Base-by-base conservation (phyloP, 2,113 vertebrate species). In the Cariama cristata region DNA sequence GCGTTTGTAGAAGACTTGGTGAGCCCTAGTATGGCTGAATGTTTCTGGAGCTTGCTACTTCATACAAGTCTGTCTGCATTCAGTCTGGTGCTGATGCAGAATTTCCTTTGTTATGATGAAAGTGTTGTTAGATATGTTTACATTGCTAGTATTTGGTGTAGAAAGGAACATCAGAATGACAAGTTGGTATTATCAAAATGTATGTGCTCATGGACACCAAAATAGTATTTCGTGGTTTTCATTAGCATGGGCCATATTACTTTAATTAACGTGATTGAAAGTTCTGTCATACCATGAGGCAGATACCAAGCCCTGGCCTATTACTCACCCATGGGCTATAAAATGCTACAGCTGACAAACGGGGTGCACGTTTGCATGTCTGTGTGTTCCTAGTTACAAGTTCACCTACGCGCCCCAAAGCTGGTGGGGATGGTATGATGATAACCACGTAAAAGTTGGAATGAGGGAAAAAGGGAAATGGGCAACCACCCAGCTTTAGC, bases 221-320 rank as follows among this genome's bases (percentile, higher is more conserved):
- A 98, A 97, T 93, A 96, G 96, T 80, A 94, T 97, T 97, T 96
- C 97, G 96, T 79, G 74, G 91, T 97, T 98, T 98, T 98, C 96
- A 91, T 98, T 97, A 98, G 69, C 64, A n/a, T 11, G 55, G 96
- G 74, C 77, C 93, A 93, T 97, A 97, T 97, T 98, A 98, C 98
- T 97, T 98, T 98, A 98, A 98, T 98, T 98, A 98, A 97, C 83
- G 15, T 97, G 97, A 98, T 96, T 96, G 96, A 98, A 97, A 97
- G 95, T 97, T 94, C 8, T 86, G 88, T 91, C 69, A 32, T 62
- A 52, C 52, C 69, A 87, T 8, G 84, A 96, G 73, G 94, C 75
- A 96, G 93, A 97, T 79, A 87, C 35, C 0, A 5, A 90, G 68
- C 52, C 71, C 50, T 74, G 60, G 79, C 67, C 88, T 93, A 77